phyloP scores from a whole-genome alignment of 1,140 invertebrate genomes.

The Solenopsis invicta region DNA sequence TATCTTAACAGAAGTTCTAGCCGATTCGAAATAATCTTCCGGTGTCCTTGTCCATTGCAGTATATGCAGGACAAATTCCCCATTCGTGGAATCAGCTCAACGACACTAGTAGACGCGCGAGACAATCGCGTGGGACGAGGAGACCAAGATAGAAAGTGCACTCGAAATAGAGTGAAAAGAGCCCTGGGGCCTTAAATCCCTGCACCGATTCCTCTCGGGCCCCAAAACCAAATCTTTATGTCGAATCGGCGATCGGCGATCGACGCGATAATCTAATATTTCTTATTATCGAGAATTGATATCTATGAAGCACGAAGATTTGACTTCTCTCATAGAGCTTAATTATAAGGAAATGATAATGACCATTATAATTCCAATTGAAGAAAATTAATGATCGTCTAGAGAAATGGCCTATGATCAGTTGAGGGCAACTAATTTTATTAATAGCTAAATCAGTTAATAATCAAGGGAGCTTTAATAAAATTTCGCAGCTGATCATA shows the following conservation, averaged over 20 bases:
- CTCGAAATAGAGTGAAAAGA: slow-evolving; percentile 74
- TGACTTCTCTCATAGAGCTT: slow-evolving; percentile 32
- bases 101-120: slow-evolving; percentile 67
- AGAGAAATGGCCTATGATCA: slow-evolving; percentile 19
- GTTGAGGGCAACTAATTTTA: slow-evolving; percentile 4
- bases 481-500: slow-evolving; percentile 20
- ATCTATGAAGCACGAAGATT: not conserved
- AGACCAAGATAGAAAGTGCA: slow-evolving; percentile 62
- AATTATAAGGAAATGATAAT: slow-evolving; percentile 44
- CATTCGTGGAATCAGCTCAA: slow-evolving; percentile 75
- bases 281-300: slow-evolving; percentile 22
- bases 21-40: slow-evolving; percentile 64
- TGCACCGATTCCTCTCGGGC: slow-evolving; percentile 82
- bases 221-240: slow-evolving; percentile 69
- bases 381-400: slow-evolving; percentile 7
- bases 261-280: slow-evolving; percentile 16
- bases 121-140: slow-evolving; percentile 67
- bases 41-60: slow-evolving; percentile 62
- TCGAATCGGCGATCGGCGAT: slow-evolving; percentile 51
- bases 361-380: slow-evolving; percentile 22
- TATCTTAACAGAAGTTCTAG: slow-evolving; percentile 59
- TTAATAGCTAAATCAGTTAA: slow-evolving; percentile 7
- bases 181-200: slow-evolving; percentile 85
- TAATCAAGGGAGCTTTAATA: slow-evolving; percentile 37
- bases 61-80: slow-evolving; percentile 70